Evolutionary conservation across 2,797 vertebrate genomes (phyloP), one percentile per base, ranked within the genome.

Genomic region (Potorous gilbertii): DNA sequence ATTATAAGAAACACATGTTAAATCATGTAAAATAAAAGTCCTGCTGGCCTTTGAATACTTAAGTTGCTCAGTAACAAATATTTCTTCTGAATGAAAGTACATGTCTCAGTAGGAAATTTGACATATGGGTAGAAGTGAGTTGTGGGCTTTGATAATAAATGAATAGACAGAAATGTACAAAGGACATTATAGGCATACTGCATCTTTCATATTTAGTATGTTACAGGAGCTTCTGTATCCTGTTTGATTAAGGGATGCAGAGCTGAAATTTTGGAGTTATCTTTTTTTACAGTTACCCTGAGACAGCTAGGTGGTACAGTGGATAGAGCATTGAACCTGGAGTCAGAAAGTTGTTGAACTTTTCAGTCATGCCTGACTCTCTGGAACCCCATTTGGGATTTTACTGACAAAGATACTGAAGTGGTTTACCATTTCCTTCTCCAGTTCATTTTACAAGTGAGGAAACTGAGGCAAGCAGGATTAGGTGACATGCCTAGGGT

Each of bases 31-130:
- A 96, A 50, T 54, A 96, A 52, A 95, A 0, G 0, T 96, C 87
- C 97, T 94, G 24, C 29, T 97, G 91, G 94, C 91, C 92, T 95
- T 97, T 93, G 94, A 97, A 97, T 97, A 93, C 59, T 12, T 93
- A 94, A 95, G 29, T 93, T 94, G 54, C 62, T 96, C 50, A 55
- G 40, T 92, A 92, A 50, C 31, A 95, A 96, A 46, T 46, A 74
- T 92, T 90, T 95, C 31, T 91, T 96, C 55, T 92, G 92, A 95
- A 96, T 90, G 90, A 97, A 95, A 89, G 2, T 81, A 81, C 21
- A 46, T 1, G 54, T 93, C 54, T 96, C 21, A 96, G 92, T 95
- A 96, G 93, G 94, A 96, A 57, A 94, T 0, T 81, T 92, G 56
- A 92, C 74, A 81, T 24, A 46, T 81, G 74, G 74, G 40, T 81